These are phyloP conservation scores for Rhingia campestris DNA, from an alignment of 2,888 invertebrate species.

Conservation along the genomic window DNA sequence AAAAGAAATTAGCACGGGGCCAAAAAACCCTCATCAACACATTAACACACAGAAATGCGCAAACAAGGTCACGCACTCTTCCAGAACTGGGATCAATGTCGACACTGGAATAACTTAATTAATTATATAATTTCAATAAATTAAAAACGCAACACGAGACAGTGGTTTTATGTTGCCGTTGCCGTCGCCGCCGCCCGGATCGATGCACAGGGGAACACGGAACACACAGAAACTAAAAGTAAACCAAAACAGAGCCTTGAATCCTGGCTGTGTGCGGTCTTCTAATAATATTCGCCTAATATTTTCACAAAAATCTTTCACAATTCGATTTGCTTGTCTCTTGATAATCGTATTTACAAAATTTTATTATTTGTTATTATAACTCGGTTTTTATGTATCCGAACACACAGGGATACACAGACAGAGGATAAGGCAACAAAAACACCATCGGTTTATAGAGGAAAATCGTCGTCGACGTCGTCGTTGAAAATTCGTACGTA, in stretches of 20 bases:
- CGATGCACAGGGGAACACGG: conserved; percentile 28
- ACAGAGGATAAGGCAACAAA: conserved; percentile 52
- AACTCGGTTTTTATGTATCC: conserved; percentile 20
- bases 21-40: conserved; percentile 58
- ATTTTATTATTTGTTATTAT: conserved; percentile 42
- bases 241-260: conserved; percentile 13
- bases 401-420: conserved; percentile 28
- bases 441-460: conserved; percentile 62
- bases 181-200: conserved; percentile 28
- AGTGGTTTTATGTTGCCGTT: conserved; percentile 12
- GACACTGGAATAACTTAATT: conserved; percentile 70
- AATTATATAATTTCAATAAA: conserved; percentile 73
- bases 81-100: conserved; percentile 68
- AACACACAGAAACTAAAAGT: conserved; percentile 41
- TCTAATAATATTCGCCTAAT: conserved; percentile 35
- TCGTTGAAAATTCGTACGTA: conserved; percentile 78
- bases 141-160: conserved; percentile 67
- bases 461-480: conserved; percentile 62
- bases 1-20: conserved; percentile 27
- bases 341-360: conserved; percentile 39
- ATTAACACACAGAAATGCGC: conserved; percentile 56
- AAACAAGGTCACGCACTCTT: conserved; percentile 69
- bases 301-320: conserved; percentile 55
- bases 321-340: conserved; percentile 63
- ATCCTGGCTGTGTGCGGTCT: conserved; percentile 20